Percentiles rank a stretch among this genome's conserved stretches.
phyloP scores from a whole-genome alignment of 2,888 invertebrate species.

The Andrena bucephala region DNA sequence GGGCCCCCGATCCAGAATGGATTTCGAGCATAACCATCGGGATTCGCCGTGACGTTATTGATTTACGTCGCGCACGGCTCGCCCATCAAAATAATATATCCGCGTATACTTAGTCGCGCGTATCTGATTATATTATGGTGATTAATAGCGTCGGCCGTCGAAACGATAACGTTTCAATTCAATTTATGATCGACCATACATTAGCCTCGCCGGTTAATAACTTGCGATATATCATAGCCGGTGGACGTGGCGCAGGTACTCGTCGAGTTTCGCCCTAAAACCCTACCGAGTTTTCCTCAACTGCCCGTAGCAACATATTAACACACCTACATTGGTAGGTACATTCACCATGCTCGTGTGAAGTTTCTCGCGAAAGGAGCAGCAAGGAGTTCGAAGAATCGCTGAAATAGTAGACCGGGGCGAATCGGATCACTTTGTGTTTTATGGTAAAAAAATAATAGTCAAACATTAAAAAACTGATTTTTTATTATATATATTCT shows the following conservation, averaged over 20 bases:
- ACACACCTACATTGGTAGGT: too few species aligned
- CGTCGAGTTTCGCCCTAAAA: conserved; percentile 29
- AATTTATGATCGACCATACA: conserved; percentile 61
- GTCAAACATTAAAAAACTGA: too few species aligned
- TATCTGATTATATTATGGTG: conserved; percentile 60
- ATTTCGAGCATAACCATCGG: conserved; percentile 3
- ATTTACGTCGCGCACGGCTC: conserved; percentile 37
- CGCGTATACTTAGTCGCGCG: conserved; percentile 50
- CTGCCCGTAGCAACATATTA: not conserved
- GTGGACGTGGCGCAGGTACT: not conserved
- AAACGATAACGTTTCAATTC: conserved; percentile 65
- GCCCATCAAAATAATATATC: conserved; percentile 45
- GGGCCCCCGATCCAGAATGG: not conserved
- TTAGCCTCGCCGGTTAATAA: conserved; percentile 48
- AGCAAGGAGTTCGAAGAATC: not conserved
- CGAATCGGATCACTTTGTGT: too few species aligned
- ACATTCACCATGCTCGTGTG: not conserved
- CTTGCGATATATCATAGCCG: conserved; percentile 37
- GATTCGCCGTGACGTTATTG: conserved; percentile 39
- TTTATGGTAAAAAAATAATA: too few species aligned
- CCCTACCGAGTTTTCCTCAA: not conserved
- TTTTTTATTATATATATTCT: too few species aligned
- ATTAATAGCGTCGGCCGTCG: conserved; percentile 52
- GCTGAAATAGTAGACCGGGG: not conserved
- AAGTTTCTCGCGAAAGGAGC: not conserved